Percentiles rank a stretch among this genome's conserved stretches.
These are phyloP conservation scores for Shargacucullia verbasci DNA, from an alignment of 2,888 invertebrate species.

Conservation along the genomic window DNA sequence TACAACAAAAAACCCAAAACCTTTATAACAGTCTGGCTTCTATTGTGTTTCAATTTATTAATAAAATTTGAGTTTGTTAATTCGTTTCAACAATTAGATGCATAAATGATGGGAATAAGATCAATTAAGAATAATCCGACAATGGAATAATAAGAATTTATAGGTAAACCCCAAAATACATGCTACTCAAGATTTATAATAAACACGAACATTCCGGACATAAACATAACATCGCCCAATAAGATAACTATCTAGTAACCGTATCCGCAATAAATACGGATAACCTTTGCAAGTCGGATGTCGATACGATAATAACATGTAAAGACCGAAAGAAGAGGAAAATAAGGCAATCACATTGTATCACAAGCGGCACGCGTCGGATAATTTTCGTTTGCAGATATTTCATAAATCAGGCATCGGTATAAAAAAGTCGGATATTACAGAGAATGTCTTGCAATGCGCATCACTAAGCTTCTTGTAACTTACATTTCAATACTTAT, in stretches of 20 bases:
- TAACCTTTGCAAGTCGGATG: constrained; percentile 68
- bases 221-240: constrained; percentile 33
- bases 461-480: constrained; percentile 37
- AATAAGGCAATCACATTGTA: constrained; percentile 79
- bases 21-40: too few species aligned
- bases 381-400: constrained; percentile 76
- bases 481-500: constrained; percentile 16
- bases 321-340: constrained; percentile 73
- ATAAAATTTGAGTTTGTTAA: too few species aligned
- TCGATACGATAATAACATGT: constrained; percentile 77
- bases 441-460: constrained; percentile 46
- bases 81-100: too few species aligned
- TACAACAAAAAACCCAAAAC: constrained; percentile 4
- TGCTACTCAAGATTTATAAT: constrained; percentile 34
- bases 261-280: constrained; percentile 53
- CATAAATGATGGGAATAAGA: background rate
- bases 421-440: constrained; percentile 70
- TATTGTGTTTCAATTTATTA: background rate
- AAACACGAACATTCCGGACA: constrained; percentile 21
- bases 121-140: background rate
- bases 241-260: constrained; percentile 44
- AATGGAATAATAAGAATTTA: too few species aligned
- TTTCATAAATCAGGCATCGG: constrained; percentile 76
- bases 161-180: constrained; percentile 6
- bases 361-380: constrained; percentile 71